phyloP scores from a whole-genome alignment of 2,888 invertebrate genomes.

The Arge pagana region DNA sequence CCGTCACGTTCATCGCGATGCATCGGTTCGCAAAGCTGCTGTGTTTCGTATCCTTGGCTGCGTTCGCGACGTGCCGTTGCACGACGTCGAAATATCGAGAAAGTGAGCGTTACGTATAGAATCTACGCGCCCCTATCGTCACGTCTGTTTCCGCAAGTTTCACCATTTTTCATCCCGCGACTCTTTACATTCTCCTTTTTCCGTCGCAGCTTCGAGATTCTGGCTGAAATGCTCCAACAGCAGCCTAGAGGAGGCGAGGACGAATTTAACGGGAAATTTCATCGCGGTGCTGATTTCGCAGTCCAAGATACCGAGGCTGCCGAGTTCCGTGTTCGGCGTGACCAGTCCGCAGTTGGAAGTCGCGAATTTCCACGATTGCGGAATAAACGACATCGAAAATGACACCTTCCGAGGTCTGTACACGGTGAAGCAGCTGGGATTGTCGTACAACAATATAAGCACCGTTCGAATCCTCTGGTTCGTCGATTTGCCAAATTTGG shows the following conservation, averaged over 20 bases:
- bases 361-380: conserved; percentile 43
- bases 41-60: too few relatives aligned
- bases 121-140: too few relatives aligned
- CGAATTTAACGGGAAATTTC: conserved; percentile 27
- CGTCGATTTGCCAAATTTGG: conserved; percentile 32
- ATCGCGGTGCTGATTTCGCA: conserved; percentile 37
- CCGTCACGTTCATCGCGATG: too few relatives aligned
- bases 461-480: conserved; percentile 39
- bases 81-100: too few relatives aligned
- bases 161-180: too few relatives aligned
- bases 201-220: conserved; percentile 30
- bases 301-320: conserved; percentile 37
- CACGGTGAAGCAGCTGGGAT: conserved; percentile 38
- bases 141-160: too few relatives aligned
- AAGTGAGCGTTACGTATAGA: too few relatives aligned
- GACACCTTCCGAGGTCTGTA: conserved; percentile 37
- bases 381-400: conserved; percentile 32
- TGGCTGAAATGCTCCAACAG: conserved; percentile 41
- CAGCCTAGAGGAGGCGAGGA: conserved; percentile 30
- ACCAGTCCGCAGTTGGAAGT: conserved; percentile 32
- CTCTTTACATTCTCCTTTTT: not conserved
- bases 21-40: too few relatives aligned
- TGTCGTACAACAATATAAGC: conserved; percentile 43
- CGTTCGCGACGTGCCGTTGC: too few relatives aligned
- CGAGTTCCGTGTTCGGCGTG: conserved; percentile 33